Percentiles rank a stretch among this genome's conserved stretches.
phyloP scores from a whole-genome alignment of 2,888 invertebrate genomes.

The Lasioglossum figueresi region DNA sequence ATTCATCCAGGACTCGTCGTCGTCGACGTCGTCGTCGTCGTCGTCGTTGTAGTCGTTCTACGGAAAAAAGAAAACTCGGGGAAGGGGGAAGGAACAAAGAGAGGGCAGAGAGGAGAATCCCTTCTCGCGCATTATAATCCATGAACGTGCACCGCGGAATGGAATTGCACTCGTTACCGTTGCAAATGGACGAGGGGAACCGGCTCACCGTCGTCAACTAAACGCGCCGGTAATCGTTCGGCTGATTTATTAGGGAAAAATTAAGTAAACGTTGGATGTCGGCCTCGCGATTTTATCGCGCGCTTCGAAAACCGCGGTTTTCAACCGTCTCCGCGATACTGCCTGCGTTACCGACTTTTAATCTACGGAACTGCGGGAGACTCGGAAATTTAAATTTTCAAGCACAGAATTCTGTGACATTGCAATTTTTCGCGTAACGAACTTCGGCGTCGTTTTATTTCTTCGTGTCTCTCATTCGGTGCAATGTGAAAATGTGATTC shows the following conservation, averaged over 20 bases:
- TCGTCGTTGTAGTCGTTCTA: not conserved
- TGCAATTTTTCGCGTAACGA: not conserved
- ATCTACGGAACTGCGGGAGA: not conserved
- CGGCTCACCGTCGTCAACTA: slow-evolving; percentile 5
- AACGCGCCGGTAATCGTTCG: slow-evolving; percentile 49
- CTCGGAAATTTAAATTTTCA: too few relatives aligned
- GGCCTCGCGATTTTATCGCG: slow-evolving; percentile 33
- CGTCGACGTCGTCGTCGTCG: too few relatives aligned
- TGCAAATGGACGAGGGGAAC: slow-evolving; percentile 42
- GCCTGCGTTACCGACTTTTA: not conserved
- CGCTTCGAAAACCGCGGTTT: slow-evolving; percentile 15
- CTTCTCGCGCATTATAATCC: slow-evolving; percentile 44
- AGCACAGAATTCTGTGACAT: not conserved
- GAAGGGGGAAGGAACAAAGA: not conserved
- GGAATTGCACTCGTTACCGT: slow-evolving; percentile 51
- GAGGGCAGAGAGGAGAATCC: not conserved
- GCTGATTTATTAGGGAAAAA: slow-evolving; percentile 57
- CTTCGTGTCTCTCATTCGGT: not conserved
- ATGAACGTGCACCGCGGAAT: slow-evolving; percentile 23
- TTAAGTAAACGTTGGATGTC: slow-evolving; percentile 51
- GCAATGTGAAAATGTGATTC: not conserved
- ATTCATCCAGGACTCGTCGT: not conserved
- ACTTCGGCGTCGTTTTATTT: not conserved
- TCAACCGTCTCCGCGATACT: not conserved
- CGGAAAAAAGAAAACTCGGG: not conserved